Conservation (phyloP, 2,113 vertebrate species). For the Pangasianodon gigas region DNA sequence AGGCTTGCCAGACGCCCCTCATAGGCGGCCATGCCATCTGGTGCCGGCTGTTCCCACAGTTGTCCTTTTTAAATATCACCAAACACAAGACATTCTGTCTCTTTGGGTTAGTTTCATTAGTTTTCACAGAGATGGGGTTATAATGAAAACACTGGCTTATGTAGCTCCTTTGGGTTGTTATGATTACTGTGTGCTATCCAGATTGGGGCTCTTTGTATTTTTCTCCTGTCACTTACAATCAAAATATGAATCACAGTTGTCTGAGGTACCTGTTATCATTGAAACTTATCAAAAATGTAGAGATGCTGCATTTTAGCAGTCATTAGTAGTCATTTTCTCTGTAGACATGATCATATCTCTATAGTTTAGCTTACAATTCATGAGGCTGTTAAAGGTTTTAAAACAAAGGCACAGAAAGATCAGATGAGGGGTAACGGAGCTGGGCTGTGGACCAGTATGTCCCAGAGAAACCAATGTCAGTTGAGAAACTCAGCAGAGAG, state of each 20-base stretch:
- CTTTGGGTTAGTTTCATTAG: conserved; percentile 51
- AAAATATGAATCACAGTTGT: conserved; percentile 28
- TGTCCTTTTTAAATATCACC: conserved; percentile 35
- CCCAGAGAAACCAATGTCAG: conserved; percentile 63
- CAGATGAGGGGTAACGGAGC: conserved; percentile 2
- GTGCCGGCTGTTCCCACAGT: conserved; percentile 42
- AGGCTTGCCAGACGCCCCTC: conserved; percentile 42
- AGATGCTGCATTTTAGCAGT: conserved; percentile 18
- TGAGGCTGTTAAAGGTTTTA: conserved; percentile 31
- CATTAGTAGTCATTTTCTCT: background rate
- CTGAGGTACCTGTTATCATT: conserved; percentile 50
- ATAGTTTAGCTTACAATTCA: conserved; percentile 15
- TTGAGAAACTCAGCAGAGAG: conserved; percentile 85
- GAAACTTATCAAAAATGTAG: conserved; percentile 3
- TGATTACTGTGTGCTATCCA: conserved; percentile 53
- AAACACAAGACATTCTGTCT: conserved; percentile 39
- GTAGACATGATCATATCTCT: background rate
- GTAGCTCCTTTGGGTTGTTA: conserved; percentile 52
- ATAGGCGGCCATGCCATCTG: conserved; percentile 46
- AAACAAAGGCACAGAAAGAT: conserved; percentile 49
- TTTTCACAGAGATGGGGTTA: conserved; percentile 56
- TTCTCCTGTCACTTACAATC: conserved; percentile 1
- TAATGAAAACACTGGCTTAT: conserved; percentile 62
- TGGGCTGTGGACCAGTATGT: conserved; percentile 16
- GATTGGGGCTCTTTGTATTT: conserved; percentile 16